These are phyloP conservation scores for Rhea americana DNA, from an alignment of 2,113 vertebrate genomes.

Conservation along the genomic window DNA sequence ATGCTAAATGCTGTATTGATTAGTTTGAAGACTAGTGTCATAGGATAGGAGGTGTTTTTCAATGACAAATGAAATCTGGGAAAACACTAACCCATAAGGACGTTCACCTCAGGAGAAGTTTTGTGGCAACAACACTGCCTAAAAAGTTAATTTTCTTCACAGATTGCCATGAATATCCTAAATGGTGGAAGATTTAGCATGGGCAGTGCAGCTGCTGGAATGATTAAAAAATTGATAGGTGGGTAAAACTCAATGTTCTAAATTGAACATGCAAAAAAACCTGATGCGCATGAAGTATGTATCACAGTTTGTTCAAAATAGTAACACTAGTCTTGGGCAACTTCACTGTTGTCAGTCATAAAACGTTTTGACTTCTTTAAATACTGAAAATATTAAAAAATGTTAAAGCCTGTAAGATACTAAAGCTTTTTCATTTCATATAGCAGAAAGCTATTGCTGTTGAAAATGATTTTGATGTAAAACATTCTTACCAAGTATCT, in stretches of 20 bases:
- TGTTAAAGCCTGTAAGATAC: background rate
- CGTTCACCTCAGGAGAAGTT: fast-evolving
- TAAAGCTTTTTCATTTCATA: background rate
- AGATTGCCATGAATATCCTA: constrained; percentile 96
- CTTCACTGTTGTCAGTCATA: background rate
- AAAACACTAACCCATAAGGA: background rate
- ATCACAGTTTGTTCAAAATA: background rate
- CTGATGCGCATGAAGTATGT: background rate
- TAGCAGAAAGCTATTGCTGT: background rate
- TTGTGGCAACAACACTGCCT: background rate
- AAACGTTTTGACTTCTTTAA: background rate
- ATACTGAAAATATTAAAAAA: background rate
- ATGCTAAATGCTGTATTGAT: background rate
- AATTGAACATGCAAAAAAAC: background rate
- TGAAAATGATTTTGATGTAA: background rate
- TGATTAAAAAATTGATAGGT: constrained; percentile 96
- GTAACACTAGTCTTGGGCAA: fast-evolving
- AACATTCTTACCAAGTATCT: background rate
- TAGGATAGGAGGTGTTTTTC: background rate
- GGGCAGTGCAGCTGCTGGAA: constrained; percentile 87
- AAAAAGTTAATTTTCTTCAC: background rate
- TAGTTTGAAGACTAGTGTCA: background rate
- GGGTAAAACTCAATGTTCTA: constrained; percentile 9
- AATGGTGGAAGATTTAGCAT: constrained; percentile 95
- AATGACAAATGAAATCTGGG: background rate